These are phyloP conservation scores for Drosophila paranaensis DNA, from an alignment of 2,888 invertebrate species.

Conservation along the genomic window DNA sequence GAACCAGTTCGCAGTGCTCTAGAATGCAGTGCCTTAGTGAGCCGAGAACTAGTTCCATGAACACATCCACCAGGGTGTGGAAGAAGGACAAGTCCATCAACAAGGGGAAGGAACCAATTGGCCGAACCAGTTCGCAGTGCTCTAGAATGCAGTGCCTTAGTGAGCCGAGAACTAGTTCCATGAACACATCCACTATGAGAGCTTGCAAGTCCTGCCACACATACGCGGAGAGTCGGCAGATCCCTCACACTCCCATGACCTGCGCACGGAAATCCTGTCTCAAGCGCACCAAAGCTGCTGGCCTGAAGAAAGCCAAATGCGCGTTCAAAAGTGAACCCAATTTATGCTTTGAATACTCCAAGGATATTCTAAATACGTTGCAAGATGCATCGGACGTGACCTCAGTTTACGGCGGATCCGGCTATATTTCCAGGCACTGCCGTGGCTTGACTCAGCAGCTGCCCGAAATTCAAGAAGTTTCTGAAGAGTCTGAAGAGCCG, in stretches of 20 bases:
- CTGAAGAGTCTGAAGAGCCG: not conserved
- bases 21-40: not conserved
- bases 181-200: not conserved
- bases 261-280: not conserved
- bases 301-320: not conserved
- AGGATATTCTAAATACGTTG: not conserved
- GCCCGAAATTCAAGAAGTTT: accelerated
- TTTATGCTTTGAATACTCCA: not conserved
- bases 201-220: not conserved
- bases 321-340: not conserved
- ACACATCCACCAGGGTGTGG: too few relatives aligned
- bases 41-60: not conserved
- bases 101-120: too few relatives aligned
- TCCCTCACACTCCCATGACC: accelerated
- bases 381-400: too few relatives aligned
- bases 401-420: not conserved
- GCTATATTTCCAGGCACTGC: not conserved
- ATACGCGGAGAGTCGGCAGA: not conserved
- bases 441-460: too few relatives aligned
- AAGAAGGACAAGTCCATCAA: too few relatives aligned
- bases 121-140: not conserved
- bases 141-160: not conserved
- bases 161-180: not conserved
- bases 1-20: not conserved
- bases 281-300: not conserved